A percentile compares a stretch with the other conserved stretches of the same genome.
Evolutionary conservation across 2,113 vertebrate species (phyloP).

Genomic region (rabbit (Oryctolagus cuniculus)): mOryCun1.1 NC_091436.1:127947501-127948000

Average conservation of each 20-base stretch:
- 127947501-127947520: slow-evolving; percentile 71
- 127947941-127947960: neutral
- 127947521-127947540: slow-evolving; percentile 73
- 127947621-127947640: neutral
- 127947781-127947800: neutral
- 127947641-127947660: neutral
- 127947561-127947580: slow-evolving; percentile 78
- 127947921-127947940: neutral
- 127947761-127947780: neutral
- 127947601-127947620: slow-evolving; percentile 63
- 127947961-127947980: slow-evolving; percentile 17
- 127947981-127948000: neutral
- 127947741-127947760: neutral
- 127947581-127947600: slow-evolving; percentile 81
- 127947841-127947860: neutral
- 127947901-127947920: neutral
- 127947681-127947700: neutral
- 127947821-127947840: neutral
- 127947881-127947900: neutral
- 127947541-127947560: slow-evolving; percentile 78
- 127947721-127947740: neutral
- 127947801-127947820: neutral
- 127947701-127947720: neutral
- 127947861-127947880: slow-evolving; percentile 5
- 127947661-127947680: neutral